These are phyloP conservation scores for Enhydra lutris DNA, from an alignment of 2,113 vertebrate genomes.

Conservation along the genomic window DNA sequence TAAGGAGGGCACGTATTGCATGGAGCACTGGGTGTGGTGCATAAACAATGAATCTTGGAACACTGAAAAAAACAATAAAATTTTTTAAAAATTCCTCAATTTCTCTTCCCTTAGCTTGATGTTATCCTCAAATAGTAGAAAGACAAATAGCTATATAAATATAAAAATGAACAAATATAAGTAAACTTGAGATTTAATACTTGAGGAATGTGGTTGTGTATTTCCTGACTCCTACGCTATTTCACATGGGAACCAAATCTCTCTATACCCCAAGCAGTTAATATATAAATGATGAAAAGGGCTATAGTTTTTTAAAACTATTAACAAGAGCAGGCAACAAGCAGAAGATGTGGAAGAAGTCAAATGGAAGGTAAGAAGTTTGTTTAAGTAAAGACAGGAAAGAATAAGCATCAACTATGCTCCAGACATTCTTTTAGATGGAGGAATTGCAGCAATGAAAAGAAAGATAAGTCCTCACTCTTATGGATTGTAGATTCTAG, in stretches of 20 bases:
- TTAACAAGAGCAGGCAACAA: neutral
- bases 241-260: neutral
- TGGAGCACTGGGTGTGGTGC: too few relatives aligned
- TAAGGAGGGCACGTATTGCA: too few relatives aligned
- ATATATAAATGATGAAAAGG: neutral
- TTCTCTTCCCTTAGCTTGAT: neutral
- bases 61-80: too few relatives aligned
- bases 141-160: neutral
- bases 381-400: neutral
- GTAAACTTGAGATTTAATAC: neutral
- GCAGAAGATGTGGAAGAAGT: neutral
- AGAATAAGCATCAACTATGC: neutral
- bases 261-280: neutral
- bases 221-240: neutral
- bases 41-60: too few relatives aligned
- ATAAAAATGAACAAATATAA: neutral
- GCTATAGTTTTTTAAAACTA: neutral
- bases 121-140: neutral
- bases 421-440: neutral
- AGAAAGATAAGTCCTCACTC: neutral
- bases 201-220: neutral
- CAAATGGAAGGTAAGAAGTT: neutral
- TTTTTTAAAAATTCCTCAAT: neutral
- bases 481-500: neutral
- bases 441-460: neutral